These are phyloP conservation scores for Nomada flava DNA, from an alignment of 2,888 invertebrate genomes.

Conservation along the genomic window DNA sequence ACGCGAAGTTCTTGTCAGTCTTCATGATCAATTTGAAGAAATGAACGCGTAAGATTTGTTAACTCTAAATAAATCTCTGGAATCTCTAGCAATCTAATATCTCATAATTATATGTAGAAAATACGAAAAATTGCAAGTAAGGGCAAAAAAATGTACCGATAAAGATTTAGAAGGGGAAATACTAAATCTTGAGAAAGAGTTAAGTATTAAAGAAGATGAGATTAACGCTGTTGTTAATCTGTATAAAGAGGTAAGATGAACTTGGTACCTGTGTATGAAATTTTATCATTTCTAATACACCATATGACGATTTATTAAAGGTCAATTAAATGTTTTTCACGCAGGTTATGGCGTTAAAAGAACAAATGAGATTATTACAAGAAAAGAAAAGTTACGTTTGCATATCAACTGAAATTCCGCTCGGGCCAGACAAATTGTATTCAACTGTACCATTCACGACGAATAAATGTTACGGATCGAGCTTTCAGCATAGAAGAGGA, in stretches of 20 bases:
- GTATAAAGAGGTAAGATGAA: slow-evolving; percentile 76
- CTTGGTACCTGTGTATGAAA: background rate
- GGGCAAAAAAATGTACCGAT: slow-evolving; percentile 71
- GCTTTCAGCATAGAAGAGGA: slow-evolving; percentile 28
- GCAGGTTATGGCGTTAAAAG: slow-evolving; percentile 78
- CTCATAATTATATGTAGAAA: slow-evolving; percentile 66
- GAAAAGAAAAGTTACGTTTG: slow-evolving; percentile 79
- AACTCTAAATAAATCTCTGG: background rate
- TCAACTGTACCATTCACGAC: slow-evolving; percentile 30
- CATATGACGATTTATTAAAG: background rate
- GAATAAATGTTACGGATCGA: slow-evolving; percentile 25
- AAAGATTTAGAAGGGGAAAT: slow-evolving; percentile 72
- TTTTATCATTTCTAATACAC: background rate
- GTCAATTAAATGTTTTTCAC: background rate
- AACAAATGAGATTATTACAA: slow-evolving; percentile 76
- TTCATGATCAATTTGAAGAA: slow-evolving; percentile 78
- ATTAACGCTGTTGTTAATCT: slow-evolving; percentile 79
- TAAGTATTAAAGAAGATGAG: slow-evolving; percentile 79
- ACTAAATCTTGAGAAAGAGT: slow-evolving; percentile 73
- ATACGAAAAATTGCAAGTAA: slow-evolving; percentile 76
- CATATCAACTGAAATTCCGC: slow-evolving; percentile 68
- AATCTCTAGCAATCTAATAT: slow-evolving; percentile 2
- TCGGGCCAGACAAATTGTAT: slow-evolving; percentile 23
- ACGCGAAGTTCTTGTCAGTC: slow-evolving; percentile 73
- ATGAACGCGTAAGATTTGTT: slow-evolving; percentile 71